These are phyloP conservation scores for Pseudochaenichthys georgianus DNA, from an alignment of 2,797 vertebrate species.

Conservation along the genomic window DNA sequence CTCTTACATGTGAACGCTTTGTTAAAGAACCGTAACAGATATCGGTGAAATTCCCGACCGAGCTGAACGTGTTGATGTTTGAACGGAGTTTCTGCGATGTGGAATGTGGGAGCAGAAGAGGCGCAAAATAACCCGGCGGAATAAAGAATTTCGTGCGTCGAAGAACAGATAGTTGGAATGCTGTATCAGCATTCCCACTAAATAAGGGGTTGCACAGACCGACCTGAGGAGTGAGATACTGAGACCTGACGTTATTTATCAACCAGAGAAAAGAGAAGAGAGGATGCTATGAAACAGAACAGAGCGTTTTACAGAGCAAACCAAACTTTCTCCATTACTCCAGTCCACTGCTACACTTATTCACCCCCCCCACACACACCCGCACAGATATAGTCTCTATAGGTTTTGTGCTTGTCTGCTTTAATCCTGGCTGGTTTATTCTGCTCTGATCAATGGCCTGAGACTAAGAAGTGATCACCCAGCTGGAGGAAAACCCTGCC, in stretches of 20 bases:
- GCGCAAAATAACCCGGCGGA: no score
- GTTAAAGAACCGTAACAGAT: no score
- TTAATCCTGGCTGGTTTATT: slow-evolving; percentile 78
- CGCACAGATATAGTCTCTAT: slow-evolving; percentile 67
- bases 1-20: no score
- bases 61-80: no score
- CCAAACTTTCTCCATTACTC: slow-evolving; percentile 75
- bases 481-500: slow-evolving; percentile 77
- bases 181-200: no score
- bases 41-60: no score
- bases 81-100: no score
- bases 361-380: slow-evolving; percentile 57
- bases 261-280: slow-evolving; percentile 19
- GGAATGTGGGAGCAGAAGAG: no score
- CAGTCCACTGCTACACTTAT: slow-evolving; percentile 41
- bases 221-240: slow-evolving; percentile 9
- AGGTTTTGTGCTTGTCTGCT: slow-evolving; percentile 81
- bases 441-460: slow-evolving; percentile 84
- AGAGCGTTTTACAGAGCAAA: slow-evolving; percentile 50
- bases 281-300: slow-evolving; percentile 42
- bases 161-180: no score
- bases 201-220: slow-evolving; percentile 1
- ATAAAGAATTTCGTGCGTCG: no score
- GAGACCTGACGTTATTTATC: slow-evolving; percentile 39
- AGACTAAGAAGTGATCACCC: slow-evolving; percentile 81